Conservation (phyloP, 2,113 vertebrate species). For the Crypturellus undulatus region DNA sequence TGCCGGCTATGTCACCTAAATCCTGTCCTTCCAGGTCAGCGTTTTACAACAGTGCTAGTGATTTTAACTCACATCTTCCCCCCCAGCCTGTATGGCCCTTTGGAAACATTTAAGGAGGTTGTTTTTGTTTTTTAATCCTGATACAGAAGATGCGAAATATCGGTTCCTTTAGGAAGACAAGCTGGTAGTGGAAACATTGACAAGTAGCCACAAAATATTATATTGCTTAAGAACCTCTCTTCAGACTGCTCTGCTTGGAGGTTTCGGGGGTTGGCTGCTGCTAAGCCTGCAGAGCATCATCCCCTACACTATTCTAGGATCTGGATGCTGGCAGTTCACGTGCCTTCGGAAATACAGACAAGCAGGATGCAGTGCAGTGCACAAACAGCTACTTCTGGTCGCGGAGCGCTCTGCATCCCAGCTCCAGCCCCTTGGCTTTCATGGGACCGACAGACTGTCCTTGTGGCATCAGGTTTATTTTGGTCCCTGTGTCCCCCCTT, state of each 20-base stretch:
- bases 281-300: not conserved
- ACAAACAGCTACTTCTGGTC: not conserved
- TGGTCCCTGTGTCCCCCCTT: rapidly evolving
- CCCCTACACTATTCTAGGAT: not conserved
- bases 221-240: slow-evolving; percentile 30
- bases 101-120: not conserved
- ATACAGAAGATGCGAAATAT: not conserved
- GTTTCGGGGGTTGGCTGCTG: no score
- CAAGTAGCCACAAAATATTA: not conserved
- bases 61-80: not conserved
- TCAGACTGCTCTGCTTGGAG: not conserved
- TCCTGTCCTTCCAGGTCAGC: not conserved
- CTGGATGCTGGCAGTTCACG: not conserved
- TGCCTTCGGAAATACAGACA: slow-evolving; percentile 3
- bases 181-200: slow-evolving; percentile 19
- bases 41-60: not conserved
- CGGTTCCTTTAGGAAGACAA: slow-evolving; percentile 2
- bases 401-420: not conserved
- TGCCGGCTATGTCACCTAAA: not conserved
- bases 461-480: not conserved
- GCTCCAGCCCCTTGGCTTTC: not conserved
- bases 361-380: not conserved
- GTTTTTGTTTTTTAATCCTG: not conserved
- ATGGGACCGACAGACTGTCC: not conserved
- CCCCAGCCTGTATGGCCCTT: not conserved